phyloP scores from a whole-genome alignment of 2,888 invertebrate species.

The Orthosia cruda region DNA sequence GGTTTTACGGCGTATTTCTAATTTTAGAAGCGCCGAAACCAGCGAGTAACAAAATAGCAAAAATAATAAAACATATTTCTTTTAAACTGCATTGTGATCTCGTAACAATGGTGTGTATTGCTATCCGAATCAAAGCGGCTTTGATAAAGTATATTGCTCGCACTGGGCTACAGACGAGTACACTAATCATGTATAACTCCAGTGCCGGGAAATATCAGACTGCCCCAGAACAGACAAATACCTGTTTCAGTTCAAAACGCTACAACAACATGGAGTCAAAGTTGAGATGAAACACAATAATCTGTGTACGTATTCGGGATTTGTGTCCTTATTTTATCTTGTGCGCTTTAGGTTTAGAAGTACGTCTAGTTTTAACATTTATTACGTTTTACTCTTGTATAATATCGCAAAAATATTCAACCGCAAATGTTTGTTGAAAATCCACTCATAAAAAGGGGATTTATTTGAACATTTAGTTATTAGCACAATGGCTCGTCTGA shows the following conservation, averaged over 20 bases:
- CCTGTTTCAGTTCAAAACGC: constrained; percentile 52
- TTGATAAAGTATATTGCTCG: too few species aligned
- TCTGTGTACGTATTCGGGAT: constrained; percentile 30
- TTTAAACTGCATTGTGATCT: too few species aligned
- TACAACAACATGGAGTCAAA: constrained; percentile 42
- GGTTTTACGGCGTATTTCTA: too few species aligned
- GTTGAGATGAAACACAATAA: constrained; percentile 52
- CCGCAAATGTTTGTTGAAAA: constrained; percentile 44
- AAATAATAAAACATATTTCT: too few species aligned
- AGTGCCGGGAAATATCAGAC: too few species aligned
- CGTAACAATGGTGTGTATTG: too few species aligned
- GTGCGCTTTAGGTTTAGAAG: constrained; percentile 23
- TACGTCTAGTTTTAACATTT: constrained; percentile 23
- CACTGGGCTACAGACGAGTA: too few species aligned
- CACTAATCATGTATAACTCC: too few species aligned
- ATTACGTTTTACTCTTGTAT: constrained; percentile 7
- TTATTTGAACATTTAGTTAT: constrained; percentile 47
- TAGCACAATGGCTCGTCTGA: constrained; percentile 53
- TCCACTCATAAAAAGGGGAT: constrained; percentile 33
- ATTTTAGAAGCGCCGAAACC: too few species aligned
- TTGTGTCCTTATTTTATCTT: constrained; percentile 39
- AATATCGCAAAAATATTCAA: constrained; percentile 35
- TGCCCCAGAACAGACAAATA: too few species aligned
- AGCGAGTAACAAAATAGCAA: too few species aligned
- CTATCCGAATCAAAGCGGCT: too few species aligned